phyloP scores from a whole-genome alignment of 2,888 invertebrate genomes.

The Choristoneura rosaceana region DNA sequence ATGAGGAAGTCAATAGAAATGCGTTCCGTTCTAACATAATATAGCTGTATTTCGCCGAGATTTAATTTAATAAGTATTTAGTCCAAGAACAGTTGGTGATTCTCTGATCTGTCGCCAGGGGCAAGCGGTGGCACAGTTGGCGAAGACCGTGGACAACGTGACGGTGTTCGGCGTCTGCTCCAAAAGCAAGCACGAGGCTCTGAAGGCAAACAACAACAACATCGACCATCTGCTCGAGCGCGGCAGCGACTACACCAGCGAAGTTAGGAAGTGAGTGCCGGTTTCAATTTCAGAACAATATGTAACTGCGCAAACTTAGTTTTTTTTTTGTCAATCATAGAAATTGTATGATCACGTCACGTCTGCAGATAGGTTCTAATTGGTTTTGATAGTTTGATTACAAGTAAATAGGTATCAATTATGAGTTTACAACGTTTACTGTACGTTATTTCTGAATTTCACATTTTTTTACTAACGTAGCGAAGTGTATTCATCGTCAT shows the following conservation, averaged over 20 bases:
- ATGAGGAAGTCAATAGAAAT: neutral
- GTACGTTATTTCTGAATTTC: too few relatives aligned
- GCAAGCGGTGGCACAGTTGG: constrained; percentile 93
- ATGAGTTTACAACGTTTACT: too few relatives aligned
- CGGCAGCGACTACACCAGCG: constrained; percentile 92
- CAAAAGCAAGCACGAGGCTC: constrained; percentile 93
- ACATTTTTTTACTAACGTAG: too few relatives aligned
- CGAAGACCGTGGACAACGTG: constrained; percentile 92
- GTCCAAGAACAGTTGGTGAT: neutral
- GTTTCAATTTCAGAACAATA: neutral
- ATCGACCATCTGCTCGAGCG: constrained; percentile 93
- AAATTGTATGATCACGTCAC: too few relatives aligned
- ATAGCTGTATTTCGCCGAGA: neutral
- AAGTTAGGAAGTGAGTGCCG: constrained; percentile 91
- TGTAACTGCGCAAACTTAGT: too few relatives aligned
- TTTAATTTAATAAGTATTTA: neutral
- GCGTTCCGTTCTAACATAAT: neutral
- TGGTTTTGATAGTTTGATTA: too few relatives aligned
- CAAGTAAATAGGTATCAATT: too few relatives aligned
- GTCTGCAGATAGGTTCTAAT: too few relatives aligned
- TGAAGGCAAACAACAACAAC: constrained; percentile 88
- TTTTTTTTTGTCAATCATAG: too few relatives aligned
- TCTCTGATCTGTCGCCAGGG: constrained; percentile 83
- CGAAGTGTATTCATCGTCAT: too few relatives aligned
- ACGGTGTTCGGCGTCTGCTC: constrained; percentile 95